A percentile compares a stretch with the other conserved stretches of the same genome.
These are phyloP conservation scores for Ceratina calcarata DNA, from an alignment of 1,140 invertebrate species.

Conservation along the genomic window DNA sequence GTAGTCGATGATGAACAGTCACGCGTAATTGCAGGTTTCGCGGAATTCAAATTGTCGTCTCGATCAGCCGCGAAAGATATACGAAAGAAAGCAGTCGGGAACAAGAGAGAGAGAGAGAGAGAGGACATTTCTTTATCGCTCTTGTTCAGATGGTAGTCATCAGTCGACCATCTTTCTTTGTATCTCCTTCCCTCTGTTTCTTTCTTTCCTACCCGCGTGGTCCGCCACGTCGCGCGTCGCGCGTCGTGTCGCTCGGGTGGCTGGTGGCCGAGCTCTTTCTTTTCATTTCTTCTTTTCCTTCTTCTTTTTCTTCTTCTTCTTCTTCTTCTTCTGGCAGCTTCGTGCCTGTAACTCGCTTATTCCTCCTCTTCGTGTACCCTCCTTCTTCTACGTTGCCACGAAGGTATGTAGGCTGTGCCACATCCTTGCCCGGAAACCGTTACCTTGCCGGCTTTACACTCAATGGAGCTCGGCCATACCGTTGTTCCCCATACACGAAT, in stretches of 20 bases:
- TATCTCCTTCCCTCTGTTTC: conserved; percentile 6
- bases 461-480: conserved; percentile 71
- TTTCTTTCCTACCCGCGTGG: conserved; percentile 18
- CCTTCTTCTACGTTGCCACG: conserved; percentile 66
- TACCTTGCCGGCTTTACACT: conserved; percentile 75
- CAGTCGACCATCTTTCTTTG: conserved; percentile 5
- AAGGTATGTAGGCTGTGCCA: conserved; percentile 80
- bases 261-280: conserved; percentile 18
- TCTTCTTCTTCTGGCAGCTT: conserved; percentile 32
- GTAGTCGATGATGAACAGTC: background rate
- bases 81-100: background rate
- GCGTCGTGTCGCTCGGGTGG: background rate
- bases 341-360: conserved; percentile 19
- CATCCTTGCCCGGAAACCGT: conserved; percentile 80
- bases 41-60: background rate
- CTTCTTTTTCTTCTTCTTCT: too few relatives aligned
- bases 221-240: too few relatives aligned
- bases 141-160: background rate
- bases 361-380: conserved; percentile 56
- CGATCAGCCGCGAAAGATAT: background rate
- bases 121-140: background rate
- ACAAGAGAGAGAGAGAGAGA: too few relatives aligned
- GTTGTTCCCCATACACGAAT: conserved; percentile 66
- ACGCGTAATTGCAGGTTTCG: conserved; percentile 2
- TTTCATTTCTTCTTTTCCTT: conserved; percentile 37